These are phyloP conservation scores for Harpalus rubripes DNA, from an alignment of 2,888 invertebrate species.

Conservation along the genomic window DNA sequence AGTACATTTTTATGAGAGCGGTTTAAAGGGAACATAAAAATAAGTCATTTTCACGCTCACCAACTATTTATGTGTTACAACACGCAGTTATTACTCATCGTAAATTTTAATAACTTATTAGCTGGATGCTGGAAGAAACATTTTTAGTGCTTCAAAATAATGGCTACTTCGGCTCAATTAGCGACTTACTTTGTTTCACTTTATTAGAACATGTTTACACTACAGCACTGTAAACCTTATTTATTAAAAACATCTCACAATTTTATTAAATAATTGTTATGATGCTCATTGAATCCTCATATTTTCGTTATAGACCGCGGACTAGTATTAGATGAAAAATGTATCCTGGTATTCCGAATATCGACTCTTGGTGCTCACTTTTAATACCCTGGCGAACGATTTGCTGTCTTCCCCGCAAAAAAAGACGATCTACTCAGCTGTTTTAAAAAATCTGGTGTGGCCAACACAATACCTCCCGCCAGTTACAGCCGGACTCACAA, in stretches of 20 bases:
- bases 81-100: constrained; percentile 31
- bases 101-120: constrained; percentile 41
- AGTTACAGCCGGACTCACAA: too few relatives aligned
- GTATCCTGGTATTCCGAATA: too few relatives aligned
- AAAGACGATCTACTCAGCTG: too few relatives aligned
- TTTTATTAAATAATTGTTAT: too few relatives aligned
- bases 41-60: constrained; percentile 39
- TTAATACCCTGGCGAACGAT: too few relatives aligned
- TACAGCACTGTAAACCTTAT: background rate
- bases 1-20: constrained; percentile 39
- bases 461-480: background rate
- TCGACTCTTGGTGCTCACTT: too few relatives aligned
- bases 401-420: too few relatives aligned
- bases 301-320: too few relatives aligned
- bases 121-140: constrained; percentile 15
- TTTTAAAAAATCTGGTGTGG: background rate
- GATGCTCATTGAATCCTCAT: too few relatives aligned
- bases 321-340: too few relatives aligned
- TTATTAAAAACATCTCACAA: background rate
- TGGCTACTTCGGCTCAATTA: constrained; percentile 13
- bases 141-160: constrained; percentile 19
- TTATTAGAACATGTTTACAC: background rate
- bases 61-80: constrained; percentile 30
- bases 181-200: constrained; percentile 1
- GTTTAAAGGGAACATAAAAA: constrained; percentile 21